A percentile compares a stretch with the other conserved stretches of the same genome.
phyloP scores from a whole-genome alignment of 2,797 vertebrate genomes.

The Pseudomugil gertrudae region DNA sequence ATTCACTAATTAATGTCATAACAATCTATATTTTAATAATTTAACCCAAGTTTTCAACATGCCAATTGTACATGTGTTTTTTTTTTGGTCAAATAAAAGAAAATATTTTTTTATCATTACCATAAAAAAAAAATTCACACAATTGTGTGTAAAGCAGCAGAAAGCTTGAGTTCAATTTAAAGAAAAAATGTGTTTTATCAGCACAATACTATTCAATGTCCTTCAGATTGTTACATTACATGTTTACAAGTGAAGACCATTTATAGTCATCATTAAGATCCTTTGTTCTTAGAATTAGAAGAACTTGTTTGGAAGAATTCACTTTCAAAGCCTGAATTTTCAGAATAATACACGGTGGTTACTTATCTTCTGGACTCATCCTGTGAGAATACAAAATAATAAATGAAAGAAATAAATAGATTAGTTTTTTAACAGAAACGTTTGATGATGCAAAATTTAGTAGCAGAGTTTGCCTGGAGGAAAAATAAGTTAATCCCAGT shows the following conservation, averaged over 20 bases:
- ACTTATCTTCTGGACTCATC: slow-evolving; percentile 33
- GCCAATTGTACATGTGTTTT: too few species aligned
- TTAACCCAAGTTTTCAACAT: too few species aligned
- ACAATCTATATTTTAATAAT: background rate
- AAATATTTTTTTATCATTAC: background rate
- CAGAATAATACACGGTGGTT: slow-evolving; percentile 13
- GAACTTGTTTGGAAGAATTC: slow-evolving; percentile 23
- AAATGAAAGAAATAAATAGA: background rate
- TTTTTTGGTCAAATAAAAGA: background rate
- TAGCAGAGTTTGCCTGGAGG: slow-evolving; percentile 60
- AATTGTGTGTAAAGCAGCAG: too few species aligned
- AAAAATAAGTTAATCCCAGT: slow-evolving; percentile 74
- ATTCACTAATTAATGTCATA: background rate
- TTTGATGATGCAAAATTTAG: slow-evolving; percentile 72
- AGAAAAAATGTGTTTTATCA: background rate
- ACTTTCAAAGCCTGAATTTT: slow-evolving; percentile 11
- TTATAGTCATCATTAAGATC: background rate
- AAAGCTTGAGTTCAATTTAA: background rate
- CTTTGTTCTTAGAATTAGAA: slow-evolving; percentile 11
- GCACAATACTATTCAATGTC: too few species aligned
- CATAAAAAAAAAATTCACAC: too few species aligned
- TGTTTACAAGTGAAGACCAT: background rate
- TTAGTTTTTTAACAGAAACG: slow-evolving; percentile 35
- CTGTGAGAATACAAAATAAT: slow-evolving; percentile 37
- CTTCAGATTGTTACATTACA: background rate